Conservation (phyloP, 1,140 invertebrate genomes). For the Helicoverpa armigera region DNA sequence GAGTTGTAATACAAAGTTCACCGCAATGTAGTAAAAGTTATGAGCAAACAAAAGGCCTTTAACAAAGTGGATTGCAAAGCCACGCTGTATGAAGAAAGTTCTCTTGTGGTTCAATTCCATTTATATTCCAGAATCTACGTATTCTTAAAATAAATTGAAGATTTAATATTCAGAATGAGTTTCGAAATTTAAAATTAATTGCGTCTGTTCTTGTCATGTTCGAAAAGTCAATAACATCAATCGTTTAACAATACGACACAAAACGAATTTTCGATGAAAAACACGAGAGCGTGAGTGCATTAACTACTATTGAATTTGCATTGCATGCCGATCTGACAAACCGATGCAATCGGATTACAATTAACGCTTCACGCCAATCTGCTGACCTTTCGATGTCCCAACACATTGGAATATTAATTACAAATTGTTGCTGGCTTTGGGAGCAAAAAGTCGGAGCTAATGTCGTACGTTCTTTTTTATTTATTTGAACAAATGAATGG, state of each 20-base stretch:
- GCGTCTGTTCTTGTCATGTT: neutral
- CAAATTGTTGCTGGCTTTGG: neutral
- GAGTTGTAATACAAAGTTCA: slow-evolving; percentile 12
- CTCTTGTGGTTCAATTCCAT: slow-evolving; percentile 6
- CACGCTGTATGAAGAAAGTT: slow-evolving; percentile 22
- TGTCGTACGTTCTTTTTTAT: too few relatives aligned
- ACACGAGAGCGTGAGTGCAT: neutral
- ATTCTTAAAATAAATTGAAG: neutral
- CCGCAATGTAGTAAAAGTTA: slow-evolving; percentile 17
- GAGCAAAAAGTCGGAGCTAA: neutral
- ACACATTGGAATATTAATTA: slow-evolving; percentile 3
- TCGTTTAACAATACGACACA: neutral
- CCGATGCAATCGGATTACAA: slow-evolving; percentile 1
- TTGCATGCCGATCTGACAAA: slow-evolving; percentile 7
- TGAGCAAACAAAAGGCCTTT: slow-evolving; percentile 16
- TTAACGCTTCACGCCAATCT: slow-evolving; percentile 8
- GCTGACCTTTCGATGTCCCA: slow-evolving; percentile 14
- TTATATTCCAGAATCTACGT: neutral
- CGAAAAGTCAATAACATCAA: neutral
- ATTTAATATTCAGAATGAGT: neutral
- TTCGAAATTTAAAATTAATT: neutral
- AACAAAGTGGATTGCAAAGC: slow-evolving; percentile 24
- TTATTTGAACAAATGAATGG: too few relatives aligned
- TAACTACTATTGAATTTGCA: slow-evolving; percentile 1
- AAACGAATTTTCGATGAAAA: neutral